Evolutionary conservation across 1,140 invertebrate genomes (phyloP).

Genomic region (Pectinophora gossypiella): DNA sequence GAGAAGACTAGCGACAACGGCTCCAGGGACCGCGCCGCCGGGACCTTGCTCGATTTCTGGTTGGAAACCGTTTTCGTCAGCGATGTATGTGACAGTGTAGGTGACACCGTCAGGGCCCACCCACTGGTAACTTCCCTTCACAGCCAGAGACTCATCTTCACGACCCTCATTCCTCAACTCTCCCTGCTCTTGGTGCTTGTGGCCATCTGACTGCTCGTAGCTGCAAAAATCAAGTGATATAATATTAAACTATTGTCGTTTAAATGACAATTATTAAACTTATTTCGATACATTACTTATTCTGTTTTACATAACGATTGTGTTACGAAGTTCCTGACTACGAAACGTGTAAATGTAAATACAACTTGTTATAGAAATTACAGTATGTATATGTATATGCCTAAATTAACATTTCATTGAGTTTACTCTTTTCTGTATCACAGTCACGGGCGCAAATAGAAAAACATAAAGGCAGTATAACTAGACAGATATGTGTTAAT

Average conservation of each 20-base stretch:
- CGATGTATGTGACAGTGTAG: slow-evolving; percentile 81
- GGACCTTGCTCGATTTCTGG: slow-evolving; percentile 77
- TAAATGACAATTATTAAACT: neutral
- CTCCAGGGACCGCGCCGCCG: slow-evolving; percentile 75
- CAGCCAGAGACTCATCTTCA: slow-evolving; percentile 38
- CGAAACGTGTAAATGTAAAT: too few species aligned
- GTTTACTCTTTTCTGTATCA: too few species aligned
- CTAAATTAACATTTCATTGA: too few species aligned
- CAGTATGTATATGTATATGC: too few species aligned
- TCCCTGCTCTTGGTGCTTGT: slow-evolving; percentile 72
- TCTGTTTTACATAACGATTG: neutral
- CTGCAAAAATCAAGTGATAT: slow-evolving; percentile 14
- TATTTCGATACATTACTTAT: neutral
- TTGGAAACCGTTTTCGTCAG: slow-evolving; percentile 85
- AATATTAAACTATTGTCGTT: neutral
- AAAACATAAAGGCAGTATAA: neutral
- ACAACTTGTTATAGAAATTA: too few species aligned
- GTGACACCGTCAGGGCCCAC: slow-evolving; percentile 75
- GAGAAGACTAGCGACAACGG: slow-evolving; percentile 51
- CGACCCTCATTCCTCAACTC: slow-evolving; percentile 71
- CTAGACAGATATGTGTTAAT: too few species aligned
- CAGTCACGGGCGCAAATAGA: too few species aligned
- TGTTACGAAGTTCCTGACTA: too few species aligned
- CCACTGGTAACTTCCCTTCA: slow-evolving; percentile 71
- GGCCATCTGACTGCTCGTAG: slow-evolving; percentile 63